phyloP scores from a whole-genome alignment of 2,797 vertebrate species.

The Peromyscus eremicus region DNA sequence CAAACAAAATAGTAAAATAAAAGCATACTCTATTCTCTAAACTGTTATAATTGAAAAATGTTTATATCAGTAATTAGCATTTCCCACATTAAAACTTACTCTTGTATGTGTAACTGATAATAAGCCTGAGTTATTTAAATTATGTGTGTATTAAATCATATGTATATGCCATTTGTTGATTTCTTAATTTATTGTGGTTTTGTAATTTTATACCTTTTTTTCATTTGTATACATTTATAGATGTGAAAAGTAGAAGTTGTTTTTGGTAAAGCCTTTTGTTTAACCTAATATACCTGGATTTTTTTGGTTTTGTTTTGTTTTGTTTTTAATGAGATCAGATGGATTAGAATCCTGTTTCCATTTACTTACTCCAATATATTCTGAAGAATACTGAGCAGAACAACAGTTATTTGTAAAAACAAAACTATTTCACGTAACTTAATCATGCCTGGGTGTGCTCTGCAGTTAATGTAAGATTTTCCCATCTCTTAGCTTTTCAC shows the following conservation, averaged over 20 bases:
- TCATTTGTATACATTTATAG: not conserved
- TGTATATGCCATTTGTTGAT: not conserved
- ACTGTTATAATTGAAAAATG: not conserved
- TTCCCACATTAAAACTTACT: not conserved
- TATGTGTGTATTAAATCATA: not conserved
- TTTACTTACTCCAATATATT: not conserved
- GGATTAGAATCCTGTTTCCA: not conserved
- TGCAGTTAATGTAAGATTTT: not conserved
- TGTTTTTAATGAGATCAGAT: not conserved
- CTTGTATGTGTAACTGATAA: not conserved
- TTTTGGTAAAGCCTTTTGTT: not conserved
- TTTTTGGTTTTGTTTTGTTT: not conserved
- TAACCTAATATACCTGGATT: not conserved
- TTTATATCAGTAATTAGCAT: not conserved
- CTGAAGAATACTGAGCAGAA: not conserved
- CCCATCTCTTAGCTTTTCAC: not conserved
- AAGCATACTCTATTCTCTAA: not conserved
- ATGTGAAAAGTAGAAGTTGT: not conserved
- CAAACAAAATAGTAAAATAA: not conserved
- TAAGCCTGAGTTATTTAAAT: not conserved
- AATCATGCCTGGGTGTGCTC: not conserved
- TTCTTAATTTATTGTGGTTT: not conserved
- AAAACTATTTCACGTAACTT: not conserved
- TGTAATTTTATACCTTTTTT: not conserved
- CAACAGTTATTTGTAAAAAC: not conserved